These are phyloP conservation scores for Saccostrea echinata DNA, from an alignment of 1,140 invertebrate species.

Conservation along the genomic window DNA sequence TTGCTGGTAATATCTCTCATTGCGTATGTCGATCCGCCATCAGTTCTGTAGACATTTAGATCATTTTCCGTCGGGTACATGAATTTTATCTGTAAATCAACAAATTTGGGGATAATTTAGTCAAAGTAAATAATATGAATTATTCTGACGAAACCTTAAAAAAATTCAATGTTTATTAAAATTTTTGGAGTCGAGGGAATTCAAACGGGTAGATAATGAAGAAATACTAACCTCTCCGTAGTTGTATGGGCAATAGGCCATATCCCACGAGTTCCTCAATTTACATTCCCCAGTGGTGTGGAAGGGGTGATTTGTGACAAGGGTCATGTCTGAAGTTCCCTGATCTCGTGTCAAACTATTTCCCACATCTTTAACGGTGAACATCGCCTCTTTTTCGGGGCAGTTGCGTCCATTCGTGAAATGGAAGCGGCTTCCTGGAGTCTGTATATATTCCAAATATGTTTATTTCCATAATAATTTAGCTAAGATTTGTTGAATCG, in stretches of 20 bases:
- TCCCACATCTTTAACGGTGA: background rate
- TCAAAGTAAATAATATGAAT: background rate
- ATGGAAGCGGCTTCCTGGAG: background rate
- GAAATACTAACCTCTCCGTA: slow-evolving; percentile 10
- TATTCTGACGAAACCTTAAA: background rate
- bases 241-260: slow-evolving; percentile 10
- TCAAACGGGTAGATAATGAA: background rate
- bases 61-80: background rate
- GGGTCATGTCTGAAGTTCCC: background rate
- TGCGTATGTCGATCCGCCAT: background rate
- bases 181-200: too few species aligned
- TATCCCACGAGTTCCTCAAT: background rate
- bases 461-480: too few species aligned
- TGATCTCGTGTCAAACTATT: background rate
- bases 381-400: background rate
- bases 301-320: slow-evolving; percentile 28
- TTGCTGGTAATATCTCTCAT: background rate
- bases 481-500: too few species aligned
- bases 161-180: background rate
- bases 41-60: background rate
- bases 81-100: background rate
- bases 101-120: background rate
- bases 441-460: background rate
- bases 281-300: background rate
- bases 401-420: background rate